phyloP scores from a whole-genome alignment of 2,797 vertebrate genomes.

The Characodon lateralis region DNA sequence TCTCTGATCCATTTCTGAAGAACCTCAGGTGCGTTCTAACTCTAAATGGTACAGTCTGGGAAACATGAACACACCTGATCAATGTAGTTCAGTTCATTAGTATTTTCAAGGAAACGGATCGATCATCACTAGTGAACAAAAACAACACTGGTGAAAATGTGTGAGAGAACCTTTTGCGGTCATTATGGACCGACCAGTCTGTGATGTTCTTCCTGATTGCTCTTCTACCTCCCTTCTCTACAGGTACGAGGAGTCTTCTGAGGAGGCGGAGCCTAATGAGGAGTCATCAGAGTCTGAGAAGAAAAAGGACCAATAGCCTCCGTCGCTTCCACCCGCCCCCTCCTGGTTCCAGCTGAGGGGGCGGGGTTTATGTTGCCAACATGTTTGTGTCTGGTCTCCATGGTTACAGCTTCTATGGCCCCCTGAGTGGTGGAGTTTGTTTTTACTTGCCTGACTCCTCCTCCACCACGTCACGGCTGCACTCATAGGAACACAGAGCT shows the following conservation, averaged over 20 bases:
- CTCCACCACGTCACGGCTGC: neutral
- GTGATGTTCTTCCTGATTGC: neutral
- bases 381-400: conserved; percentile 49
- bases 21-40: no score
- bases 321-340: conserved; percentile 10
- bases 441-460: conserved; percentile 33
- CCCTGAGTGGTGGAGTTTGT: conserved; percentile 5
- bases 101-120: no score
- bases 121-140: no score
- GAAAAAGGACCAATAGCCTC: conserved; percentile 81
- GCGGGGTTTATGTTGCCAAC: conserved; percentile 41
- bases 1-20: neutral
- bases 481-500: conserved; percentile 6
- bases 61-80: no score
- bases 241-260: conserved; percentile 80
- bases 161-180: no score
- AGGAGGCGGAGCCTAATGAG: conserved; percentile 66
- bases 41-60: no score
- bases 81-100: no score
- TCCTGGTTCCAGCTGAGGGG: conserved; percentile 19
- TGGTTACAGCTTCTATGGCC: conserved; percentile 41
- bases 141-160: no score
- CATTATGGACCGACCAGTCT: neutral
- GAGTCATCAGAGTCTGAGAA: conserved; percentile 70
- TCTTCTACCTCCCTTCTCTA: neutral